Evolutionary conservation across 30 jellyfish, hydroid and myxozoan species (phyloP), one percentile per base, ranked within the genome.

Genomic region (Aurelia aurita complex sp. Pacific): DNA sequence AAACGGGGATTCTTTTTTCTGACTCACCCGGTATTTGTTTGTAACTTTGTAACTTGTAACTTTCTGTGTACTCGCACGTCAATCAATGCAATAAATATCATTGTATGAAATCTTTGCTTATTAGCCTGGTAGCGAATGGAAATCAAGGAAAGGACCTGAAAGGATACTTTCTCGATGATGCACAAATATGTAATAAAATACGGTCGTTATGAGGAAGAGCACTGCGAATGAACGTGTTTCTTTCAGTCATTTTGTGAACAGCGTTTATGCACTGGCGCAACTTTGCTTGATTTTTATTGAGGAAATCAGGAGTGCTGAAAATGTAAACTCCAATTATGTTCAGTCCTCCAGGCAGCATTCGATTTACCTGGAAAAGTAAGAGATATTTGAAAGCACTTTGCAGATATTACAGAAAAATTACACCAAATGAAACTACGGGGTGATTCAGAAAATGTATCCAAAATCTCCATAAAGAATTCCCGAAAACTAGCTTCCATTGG

Each of bases 321-420:
- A 85, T 32, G 83, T 77, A 94, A 10, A 94, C 82, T 9, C 99
- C 99, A 53, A 85, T 63, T 32, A 94, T 80, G 23, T 85, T 60
- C 52, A 94, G 46, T 5, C 99, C 99, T 12, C 99, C 99, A 16
- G 97, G 96, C 13, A 94, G 91, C 97, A 94, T 89, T 50, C 97
- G 77, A 67, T 81, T 85, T 5, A 94, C 99, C 96, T 88, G 36
- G 6, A 64, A 36, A 35, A 52, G 29, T 14, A 17, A 29, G 2
- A 63, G 12, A 0, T 46, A 16, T 46, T 46, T 46, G 57, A 46
- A 5, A 46, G 57, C 12, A 9, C 36, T 4, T 10, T 63, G 36
- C 9, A 63, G 12, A 12, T 63, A 63, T 5, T 1, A 6, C 72
- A 6, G 36, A 10, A 3, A 14, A 14, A n/a, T n/a, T 2, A 63